phyloP scores from a whole-genome alignment of 1,140 invertebrate genomes.

The Aphelenchoides besseyi region DNA sequence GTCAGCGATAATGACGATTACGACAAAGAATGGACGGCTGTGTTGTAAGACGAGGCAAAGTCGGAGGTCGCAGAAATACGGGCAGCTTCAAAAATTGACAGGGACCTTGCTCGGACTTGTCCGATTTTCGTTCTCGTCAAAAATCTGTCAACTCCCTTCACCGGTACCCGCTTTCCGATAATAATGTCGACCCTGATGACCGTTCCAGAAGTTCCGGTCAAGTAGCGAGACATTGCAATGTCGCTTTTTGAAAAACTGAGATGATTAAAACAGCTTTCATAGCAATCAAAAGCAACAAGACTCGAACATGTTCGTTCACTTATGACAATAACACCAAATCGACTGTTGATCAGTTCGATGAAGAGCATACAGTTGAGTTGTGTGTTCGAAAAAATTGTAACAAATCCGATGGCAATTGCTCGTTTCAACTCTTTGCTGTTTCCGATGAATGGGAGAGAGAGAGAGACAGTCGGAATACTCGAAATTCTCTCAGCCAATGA shows the following conservation, averaged over 20 bases:
- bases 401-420: too few relatives aligned
- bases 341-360: too few relatives aligned
- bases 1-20: constrained; percentile 5
- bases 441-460: too few relatives aligned
- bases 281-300: too few relatives aligned
- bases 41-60: constrained; percentile 5
- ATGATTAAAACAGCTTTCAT: too few relatives aligned
- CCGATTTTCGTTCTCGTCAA: background rate
- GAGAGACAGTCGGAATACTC: too few relatives aligned
- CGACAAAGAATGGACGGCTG: constrained; percentile 1
- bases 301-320: too few relatives aligned
- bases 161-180: background rate
- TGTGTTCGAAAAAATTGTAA: too few relatives aligned
- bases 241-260: too few relatives aligned
- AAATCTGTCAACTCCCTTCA: background rate
- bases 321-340: too few relatives aligned
- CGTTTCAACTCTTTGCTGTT: too few relatives aligned
- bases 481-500: background rate
- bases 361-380: too few relatives aligned
- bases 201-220: constrained; percentile 1
- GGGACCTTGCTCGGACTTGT: constrained; percentile 2
- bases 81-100: background rate
- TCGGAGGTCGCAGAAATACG: background rate
- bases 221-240: background rate
- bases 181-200: background rate